These are phyloP conservation scores for Pantherophis guttatus DNA, from an alignment of 2,113 vertebrate genomes.

Conservation along the genomic window DNA sequence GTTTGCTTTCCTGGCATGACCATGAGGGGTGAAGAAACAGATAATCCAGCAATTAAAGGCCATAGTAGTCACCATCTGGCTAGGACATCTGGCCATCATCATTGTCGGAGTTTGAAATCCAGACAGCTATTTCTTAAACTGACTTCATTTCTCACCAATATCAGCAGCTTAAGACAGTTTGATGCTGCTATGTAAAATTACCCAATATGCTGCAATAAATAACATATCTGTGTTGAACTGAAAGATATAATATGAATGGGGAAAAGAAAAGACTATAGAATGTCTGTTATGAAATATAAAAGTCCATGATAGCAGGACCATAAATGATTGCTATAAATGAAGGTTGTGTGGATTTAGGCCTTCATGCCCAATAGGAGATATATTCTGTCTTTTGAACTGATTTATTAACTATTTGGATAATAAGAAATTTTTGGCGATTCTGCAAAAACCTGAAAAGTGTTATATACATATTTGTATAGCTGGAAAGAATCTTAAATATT, in stretches of 20 bases:
- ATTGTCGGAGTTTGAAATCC: not conserved
- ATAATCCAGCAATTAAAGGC: not conserved
- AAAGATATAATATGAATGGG: not conserved
- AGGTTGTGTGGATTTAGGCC: not conserved
- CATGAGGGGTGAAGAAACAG: not conserved
- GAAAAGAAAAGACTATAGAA: not conserved
- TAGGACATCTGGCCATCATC: not conserved
- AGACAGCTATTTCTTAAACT: not conserved
- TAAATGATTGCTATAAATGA: not conserved
- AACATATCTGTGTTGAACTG: not conserved
- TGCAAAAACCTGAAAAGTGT: conserved; percentile 9
- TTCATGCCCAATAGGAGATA: not conserved
- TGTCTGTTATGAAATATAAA: not conserved
- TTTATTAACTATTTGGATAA: not conserved
- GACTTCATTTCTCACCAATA: not conserved
- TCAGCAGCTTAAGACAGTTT: not conserved
- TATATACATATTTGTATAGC: not conserved
- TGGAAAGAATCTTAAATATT: not conserved
- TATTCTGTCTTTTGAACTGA: not conserved
- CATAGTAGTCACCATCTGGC: not conserved
- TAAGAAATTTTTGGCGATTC: not conserved
- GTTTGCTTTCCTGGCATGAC: not conserved
- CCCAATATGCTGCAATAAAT: not conserved
- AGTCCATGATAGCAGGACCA: not conserved
- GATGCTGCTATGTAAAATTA: not conserved